Base-by-base conservation (phyloP, 2,797 vertebrate genomes). In the Onychomys arenicola region DNA sequence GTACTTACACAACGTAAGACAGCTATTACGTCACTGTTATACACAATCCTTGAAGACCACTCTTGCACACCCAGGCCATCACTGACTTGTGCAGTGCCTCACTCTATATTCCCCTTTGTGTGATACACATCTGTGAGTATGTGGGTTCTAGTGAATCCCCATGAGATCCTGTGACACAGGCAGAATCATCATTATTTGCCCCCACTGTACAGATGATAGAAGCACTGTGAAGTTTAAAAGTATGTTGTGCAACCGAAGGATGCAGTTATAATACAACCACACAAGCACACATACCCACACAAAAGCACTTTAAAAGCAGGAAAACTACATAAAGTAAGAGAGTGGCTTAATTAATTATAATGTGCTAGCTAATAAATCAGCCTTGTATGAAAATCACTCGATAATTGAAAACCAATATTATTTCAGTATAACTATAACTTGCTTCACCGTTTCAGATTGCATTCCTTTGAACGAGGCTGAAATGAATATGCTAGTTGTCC, bases 351-450 rank as follows among this genome's bases (percentile, higher is more conserved):
- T 93, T 88, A 83, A 89, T 95, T 96, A 71, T 21, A 32, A 46
- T 91, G 2, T 76, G 23, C 94, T 77, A 78, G 52, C 89, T 94
- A 88, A 91, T 89, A 85, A 93, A 93, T 87, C 83, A 65, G 14
- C 55, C 88, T 96, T 92, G 77, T 69, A 55, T 91, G 90, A 96
- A 75, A 97, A 95, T 10, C n/a, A 86, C 27, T 95, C 46, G 40
- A 63, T 89, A 95, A 95, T 92, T 97, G 40, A 87, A 94, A 93
- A 78, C 77, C 46, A 96, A 89, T 96, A 95, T 96, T 95, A 97
- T 95, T 97, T 97, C 90, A 93, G 17, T 87, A 67, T 81, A 94
- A 90, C 91, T 82, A 49, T 84, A 96, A 96, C 49, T 94, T 76
- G 65, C 5, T 85, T 91, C 84, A 71, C n/a, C 89, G 75, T 91